A percentile compares a stretch with the other conserved stretches of the same genome.
Conservation (phyloP, 2,113 vertebrate species). For the Chelonoidis abingdonii region DNA sequence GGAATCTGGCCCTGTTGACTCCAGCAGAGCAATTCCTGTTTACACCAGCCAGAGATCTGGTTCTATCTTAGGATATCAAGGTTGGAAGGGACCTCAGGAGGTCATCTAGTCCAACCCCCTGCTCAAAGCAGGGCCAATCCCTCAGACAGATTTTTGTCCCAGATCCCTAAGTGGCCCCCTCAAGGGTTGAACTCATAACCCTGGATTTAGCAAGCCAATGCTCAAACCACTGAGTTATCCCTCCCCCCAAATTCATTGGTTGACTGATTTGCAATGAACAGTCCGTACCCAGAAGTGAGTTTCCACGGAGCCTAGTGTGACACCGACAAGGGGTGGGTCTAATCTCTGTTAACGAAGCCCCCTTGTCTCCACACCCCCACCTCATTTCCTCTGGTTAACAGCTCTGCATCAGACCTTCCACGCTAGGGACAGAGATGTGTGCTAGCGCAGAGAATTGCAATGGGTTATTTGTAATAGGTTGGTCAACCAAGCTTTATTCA, state of each 20-base stretch:
- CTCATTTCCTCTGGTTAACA: background rate
- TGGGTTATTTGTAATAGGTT: background rate
- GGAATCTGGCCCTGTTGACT: too few species aligned
- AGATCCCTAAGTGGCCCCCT: too few species aligned
- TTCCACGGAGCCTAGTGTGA: background rate
- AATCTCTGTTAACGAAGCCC: background rate
- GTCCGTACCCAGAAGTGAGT: background rate
- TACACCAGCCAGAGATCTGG: background rate
- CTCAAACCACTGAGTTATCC: too few species aligned
- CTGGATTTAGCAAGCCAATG: too few species aligned
- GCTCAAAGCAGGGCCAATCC: too few species aligned
- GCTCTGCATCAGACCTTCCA: background rate
- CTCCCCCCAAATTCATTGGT: background rate
- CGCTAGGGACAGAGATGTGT: background rate
- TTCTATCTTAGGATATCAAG: background rate
- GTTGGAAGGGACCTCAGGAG: too few species aligned
- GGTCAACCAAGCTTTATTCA: background rate
- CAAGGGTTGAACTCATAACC: too few species aligned
- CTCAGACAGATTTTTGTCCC: too few species aligned
- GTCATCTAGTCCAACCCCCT: too few species aligned
- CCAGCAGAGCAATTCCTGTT: background rate
- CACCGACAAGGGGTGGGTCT: background rate
- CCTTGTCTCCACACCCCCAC: background rate
- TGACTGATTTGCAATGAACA: background rate
- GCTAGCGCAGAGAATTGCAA: background rate